Conservation (phyloP, 2,113 vertebrate genomes). For the Chaenocephalus aceratus region DNA sequence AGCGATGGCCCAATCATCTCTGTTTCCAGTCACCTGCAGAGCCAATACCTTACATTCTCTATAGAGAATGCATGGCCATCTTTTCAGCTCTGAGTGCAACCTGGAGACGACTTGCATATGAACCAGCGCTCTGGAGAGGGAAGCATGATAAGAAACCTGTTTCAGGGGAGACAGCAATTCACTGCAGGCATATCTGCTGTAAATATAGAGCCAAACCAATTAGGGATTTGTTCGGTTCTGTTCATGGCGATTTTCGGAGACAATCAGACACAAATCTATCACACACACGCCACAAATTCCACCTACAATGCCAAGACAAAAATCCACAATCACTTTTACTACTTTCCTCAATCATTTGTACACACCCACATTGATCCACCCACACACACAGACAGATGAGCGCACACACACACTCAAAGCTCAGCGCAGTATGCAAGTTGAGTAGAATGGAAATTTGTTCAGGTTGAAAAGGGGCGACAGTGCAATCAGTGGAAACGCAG, state of each 20-base stretch:
- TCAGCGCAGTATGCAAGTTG: slow-evolving; percentile 39
- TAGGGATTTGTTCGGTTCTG: slow-evolving; percentile 61
- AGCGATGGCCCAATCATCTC: slow-evolving; percentile 51
- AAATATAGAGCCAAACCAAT: slow-evolving; percentile 71
- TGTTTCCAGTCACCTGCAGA: slow-evolving; percentile 39
- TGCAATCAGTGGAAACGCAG: slow-evolving; percentile 74
- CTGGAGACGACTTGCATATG: slow-evolving; percentile 47
- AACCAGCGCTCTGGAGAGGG: slow-evolving; percentile 32
- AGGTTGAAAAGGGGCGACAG: slow-evolving; percentile 64
- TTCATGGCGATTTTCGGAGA: slow-evolving; percentile 64
- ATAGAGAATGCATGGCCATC: slow-evolving; percentile 12
- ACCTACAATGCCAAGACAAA: slow-evolving; percentile 49
- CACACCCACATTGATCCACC: slow-evolving; percentile 57
- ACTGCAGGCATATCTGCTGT: slow-evolving; percentile 45
- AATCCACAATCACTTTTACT: slow-evolving; percentile 34
- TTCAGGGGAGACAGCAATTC: slow-evolving; percentile 26
- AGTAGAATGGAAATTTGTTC: slow-evolving; percentile 63
- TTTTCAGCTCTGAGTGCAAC: slow-evolving; percentile 37
- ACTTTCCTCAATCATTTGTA: slow-evolving; percentile 32
- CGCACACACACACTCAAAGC: slow-evolving; percentile 22
- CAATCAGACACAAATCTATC: slow-evolving; percentile 72
- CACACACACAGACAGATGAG: slow-evolving; percentile 3
- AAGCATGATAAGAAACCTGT: slow-evolving; percentile 28
- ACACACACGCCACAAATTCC: slow-evolving; percentile 54
- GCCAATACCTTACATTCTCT: slow-evolving; percentile 34